These are phyloP conservation scores for Paralichthys olivaceus DNA, from an alignment of 2,113 vertebrate genomes.

Conservation along the genomic window DNA sequence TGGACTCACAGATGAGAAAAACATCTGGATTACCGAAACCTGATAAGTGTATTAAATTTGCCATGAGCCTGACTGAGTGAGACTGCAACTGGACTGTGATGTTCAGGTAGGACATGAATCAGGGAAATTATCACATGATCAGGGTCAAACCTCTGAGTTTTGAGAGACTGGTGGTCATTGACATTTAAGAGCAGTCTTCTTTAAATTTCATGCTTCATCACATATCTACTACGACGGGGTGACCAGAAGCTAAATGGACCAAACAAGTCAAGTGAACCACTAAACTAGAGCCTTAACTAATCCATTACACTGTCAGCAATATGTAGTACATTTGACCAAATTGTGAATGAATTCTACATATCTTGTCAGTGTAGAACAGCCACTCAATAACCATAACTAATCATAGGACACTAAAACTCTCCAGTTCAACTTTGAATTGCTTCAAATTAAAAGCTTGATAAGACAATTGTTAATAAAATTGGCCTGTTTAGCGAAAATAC, in stretches of 20 bases:
- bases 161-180: neutral
- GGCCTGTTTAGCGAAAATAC: neutral
- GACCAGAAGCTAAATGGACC: neutral
- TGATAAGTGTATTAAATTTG: too few species aligned
- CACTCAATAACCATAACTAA: neutral
- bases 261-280: neutral
- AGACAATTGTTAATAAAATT: neutral
- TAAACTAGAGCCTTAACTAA: too few species aligned
- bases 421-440: constrained; percentile 3
- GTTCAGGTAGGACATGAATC: neutral
- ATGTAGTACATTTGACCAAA: neutral
- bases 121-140: neutral
- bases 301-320: neutral
- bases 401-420: constrained; percentile 26
- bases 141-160: neutral
- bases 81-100: neutral
- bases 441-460: neutral
- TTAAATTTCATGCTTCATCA: neutral
- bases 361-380: neutral
- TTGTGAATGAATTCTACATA: neutral
- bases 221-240: neutral
- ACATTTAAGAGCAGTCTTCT: too few species aligned
- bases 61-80: neutral
- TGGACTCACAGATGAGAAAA: neutral
- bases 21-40: neutral